Percentiles rank a stretch among this genome's conserved stretches.
Conservation (phyloP, 2,888 invertebrate genomes). For the Platycheirus rosarum region DNA sequence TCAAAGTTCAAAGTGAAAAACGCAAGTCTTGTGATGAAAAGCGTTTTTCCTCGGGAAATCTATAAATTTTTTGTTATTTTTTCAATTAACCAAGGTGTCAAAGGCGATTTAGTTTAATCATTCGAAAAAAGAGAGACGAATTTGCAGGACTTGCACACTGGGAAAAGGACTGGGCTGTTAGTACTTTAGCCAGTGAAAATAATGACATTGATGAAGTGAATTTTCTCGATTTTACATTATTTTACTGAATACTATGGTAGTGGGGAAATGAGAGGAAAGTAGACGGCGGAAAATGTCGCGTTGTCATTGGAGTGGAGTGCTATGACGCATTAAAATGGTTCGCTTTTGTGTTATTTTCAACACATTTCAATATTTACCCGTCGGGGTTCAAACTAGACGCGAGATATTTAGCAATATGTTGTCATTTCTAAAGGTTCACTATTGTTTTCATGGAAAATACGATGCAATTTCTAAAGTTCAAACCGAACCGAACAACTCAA, state of each 20-base stretch:
- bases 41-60: slow-evolving; percentile 19
- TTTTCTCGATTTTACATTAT: slow-evolving; percentile 31
- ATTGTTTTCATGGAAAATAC: too few species aligned
- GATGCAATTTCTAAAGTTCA: too few species aligned
- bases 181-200: background rate
- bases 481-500: too few species aligned
- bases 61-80: slow-evolving; percentile 21
- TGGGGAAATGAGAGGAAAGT: slow-evolving; percentile 4
- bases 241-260: slow-evolving; percentile 18
- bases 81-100: slow-evolving; percentile 58
- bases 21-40: slow-evolving; percentile 42
- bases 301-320: slow-evolving; percentile 16
- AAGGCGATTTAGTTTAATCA: slow-evolving; percentile 57
- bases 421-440: too few species aligned
- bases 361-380: slow-evolving; percentile 1
- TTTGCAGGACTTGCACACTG: slow-evolving; percentile 1
- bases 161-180: background rate
- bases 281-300: slow-evolving; percentile 15
- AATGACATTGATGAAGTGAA: slow-evolving; percentile 70
- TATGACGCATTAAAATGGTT: slow-evolving; percentile 44
- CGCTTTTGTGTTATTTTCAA: slow-evolving; percentile 28
- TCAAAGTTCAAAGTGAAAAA: slow-evolving; percentile 43
- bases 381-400: too few species aligned
- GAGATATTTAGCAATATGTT: too few species aligned
- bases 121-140: slow-evolving; percentile 5